Evolutionary conservation across 2,888 invertebrate species (phyloP), one percentile per base, ranked within the genome.

Genomic region (Tipula confusa): DNA sequence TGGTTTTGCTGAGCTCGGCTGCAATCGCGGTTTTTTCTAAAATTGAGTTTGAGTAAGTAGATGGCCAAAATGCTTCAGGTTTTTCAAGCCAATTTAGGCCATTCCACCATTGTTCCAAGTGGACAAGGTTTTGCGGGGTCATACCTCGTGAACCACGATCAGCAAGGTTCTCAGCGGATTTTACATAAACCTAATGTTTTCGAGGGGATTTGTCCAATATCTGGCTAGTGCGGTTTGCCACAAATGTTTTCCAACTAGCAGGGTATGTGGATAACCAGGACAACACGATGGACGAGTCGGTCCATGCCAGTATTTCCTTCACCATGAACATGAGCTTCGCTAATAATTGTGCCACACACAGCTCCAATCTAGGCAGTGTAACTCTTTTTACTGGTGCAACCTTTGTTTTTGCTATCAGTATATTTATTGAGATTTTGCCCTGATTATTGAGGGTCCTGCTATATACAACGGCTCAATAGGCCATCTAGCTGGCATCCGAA

Each of bases 191-290:
- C 36, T 11, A 36, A 36, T 36, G 36, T 36, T 36, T 36, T 36
- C 36, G 36, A 36, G 36, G 11, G 1, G 9, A 36, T 9, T 36
- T 36, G 1, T 36, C 36, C 9, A 31, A 7, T 31, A 86, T 86
- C 29, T 85, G 83, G 6, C 85, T 38, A 3, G 86, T 85, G 1
- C 86, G 84, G 64, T 85, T 86, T 0, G 84, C 86, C 1, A 86
- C 85, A 43, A 86, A 86, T 0, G 86, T 86, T 81, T 86, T 85
- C 85, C 86, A 87, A n/a, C 82, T 85, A 3, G 84, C 82, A 4
- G 85, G 84, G 3, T 84, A 84, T 6, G 85, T 85, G 18, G 85
- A 84, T 1, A 86, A 43, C 86, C 86, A 87, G 6, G 85, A 83
- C 13, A 86, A 81, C 0, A 85, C 86, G 11, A 87, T 48, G 24